Evolutionary conservation across 2,888 invertebrate genomes (phyloP).

Genomic region (Cerastoderma edule): DNA sequence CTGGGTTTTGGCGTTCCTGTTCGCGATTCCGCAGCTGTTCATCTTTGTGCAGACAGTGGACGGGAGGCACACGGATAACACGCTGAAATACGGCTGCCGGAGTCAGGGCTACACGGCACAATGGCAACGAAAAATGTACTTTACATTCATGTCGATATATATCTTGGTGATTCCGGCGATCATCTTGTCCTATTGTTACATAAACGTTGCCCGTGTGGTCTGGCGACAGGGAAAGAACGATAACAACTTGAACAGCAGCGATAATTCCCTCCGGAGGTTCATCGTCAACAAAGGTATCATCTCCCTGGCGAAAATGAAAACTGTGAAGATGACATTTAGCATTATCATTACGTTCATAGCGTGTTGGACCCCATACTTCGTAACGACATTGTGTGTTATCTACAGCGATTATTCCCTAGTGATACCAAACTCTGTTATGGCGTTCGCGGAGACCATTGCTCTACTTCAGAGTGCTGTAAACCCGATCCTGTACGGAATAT

Average conservation of each 20-base stretch:
- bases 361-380: constrained; percentile 85
- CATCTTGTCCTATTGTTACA: constrained; percentile 84
- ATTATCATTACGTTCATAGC: constrained; percentile 84
- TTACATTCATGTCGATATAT: constrained; percentile 84
- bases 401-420: constrained; percentile 82
- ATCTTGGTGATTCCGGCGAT: constrained; percentile 83
- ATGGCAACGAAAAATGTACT: constrained; percentile 84
- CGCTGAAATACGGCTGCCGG: constrained; percentile 78
- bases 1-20: constrained; percentile 83
- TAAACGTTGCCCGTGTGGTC: constrained; percentile 83
- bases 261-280: constrained; percentile 52
- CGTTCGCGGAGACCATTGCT: constrained; percentile 82
- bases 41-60: constrained; percentile 82
- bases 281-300: constrained; percentile 80
- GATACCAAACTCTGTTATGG: constrained; percentile 79
- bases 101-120: constrained; percentile 83
- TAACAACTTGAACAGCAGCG: constrained; percentile 42
- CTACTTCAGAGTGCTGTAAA: constrained; percentile 83
- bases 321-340: constrained; percentile 84
- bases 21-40: constrained; percentile 83
- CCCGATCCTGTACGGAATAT: constrained; percentile 84
- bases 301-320: constrained; percentile 84
- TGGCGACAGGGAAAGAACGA: constrained; percentile 81
- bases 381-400: constrained; percentile 83
- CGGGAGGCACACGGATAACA: constrained; percentile 79